Base-by-base conservation (phyloP, 2,113 vertebrate genomes). In the Physeter macrocephalus region DNA sequence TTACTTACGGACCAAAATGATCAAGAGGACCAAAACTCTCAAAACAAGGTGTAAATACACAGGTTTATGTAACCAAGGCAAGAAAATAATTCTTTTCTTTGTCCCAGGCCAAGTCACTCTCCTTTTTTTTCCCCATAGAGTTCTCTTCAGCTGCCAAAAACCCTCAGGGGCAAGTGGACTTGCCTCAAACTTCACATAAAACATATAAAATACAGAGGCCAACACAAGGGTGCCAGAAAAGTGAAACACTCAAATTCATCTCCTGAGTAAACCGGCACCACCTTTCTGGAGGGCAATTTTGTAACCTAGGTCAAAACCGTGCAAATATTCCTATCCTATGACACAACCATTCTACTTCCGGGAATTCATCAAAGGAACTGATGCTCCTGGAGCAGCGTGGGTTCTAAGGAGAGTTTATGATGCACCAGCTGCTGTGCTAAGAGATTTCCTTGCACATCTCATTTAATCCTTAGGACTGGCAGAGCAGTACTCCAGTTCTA, bases 1-100 rank as follows among this genome's bases (percentile, higher is more conserved):
- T 52, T 95, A 71, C 36, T 64, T 83, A 80, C 21, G 31, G 46
- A 83, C 23, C 36, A 96, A 93, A 94, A 96, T 80, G 52, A 96
- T 64, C 34, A 92, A 88, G 31, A 71, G 11, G 23, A 86, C 11
- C 67, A 87, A 89, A 84, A 83, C 59, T 59, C 46, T 52, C 78
- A 94, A 96, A 95, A 82, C 6, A n/a, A 86, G 49, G n/a, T 46
- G 39, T 62, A 86, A 82, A 46, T 82, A 69, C 23, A 88, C 93
- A 91, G 71, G 54, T 52, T 57, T 87, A 83, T 64, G 27, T 43
- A 15, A 27, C 59, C 75, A 95, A 85, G 88, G 36, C 54, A 95
- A 88, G n/a, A 59, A 82, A 66, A 81, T 34, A 75, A 87, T 72
- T 34, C 20, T 94, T 95, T 94, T 81, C 62, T 78, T 92, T 77